Evolutionary conservation across 2,797 vertebrate genomes (phyloP).

Genomic region (Ciconia nigra): DNA sequence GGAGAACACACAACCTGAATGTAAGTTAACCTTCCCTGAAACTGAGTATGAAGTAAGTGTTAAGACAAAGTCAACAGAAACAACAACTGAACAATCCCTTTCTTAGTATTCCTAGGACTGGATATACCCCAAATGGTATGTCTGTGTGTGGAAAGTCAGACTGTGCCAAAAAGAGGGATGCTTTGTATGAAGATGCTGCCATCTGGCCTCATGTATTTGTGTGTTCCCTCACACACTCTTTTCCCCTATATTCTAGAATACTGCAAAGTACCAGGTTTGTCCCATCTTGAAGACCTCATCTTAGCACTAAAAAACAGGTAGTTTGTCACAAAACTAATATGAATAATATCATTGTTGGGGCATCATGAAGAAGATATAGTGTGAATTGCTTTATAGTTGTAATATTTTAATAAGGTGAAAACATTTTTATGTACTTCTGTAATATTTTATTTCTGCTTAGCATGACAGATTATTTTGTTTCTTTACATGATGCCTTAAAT

Average conservation of each 20-base stretch:
- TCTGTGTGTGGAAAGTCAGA: not conserved
- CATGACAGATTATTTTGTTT: not conserved
- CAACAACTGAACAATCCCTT: not conserved
- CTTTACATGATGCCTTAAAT: not conserved
- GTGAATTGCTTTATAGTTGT: not conserved
- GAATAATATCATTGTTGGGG: not conserved
- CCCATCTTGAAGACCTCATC: not conserved
- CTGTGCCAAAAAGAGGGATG: not conserved
- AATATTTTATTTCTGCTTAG: not conserved
- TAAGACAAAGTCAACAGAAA: not conserved
- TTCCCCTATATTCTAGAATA: not conserved
- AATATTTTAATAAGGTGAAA: not conserved
- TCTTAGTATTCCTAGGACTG: not conserved
- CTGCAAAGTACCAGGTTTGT: not conserved
- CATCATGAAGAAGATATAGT: not conserved
- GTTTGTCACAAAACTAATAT: not conserved
- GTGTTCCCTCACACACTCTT: not conserved
- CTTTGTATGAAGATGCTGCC: not conserved
- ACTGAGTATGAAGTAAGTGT: not conserved
- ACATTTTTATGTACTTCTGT: not conserved
- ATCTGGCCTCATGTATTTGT: not conserved
- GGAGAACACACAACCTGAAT: not conserved
- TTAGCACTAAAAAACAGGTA: not conserved
- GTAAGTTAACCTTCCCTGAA: not conserved
- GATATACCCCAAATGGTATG: not conserved